A percentile compares a stretch with the other conserved stretches of the same genome.
Conservation (phyloP, 2,113 vertebrate genomes). For the Planiliza haematocheilus region DNA sequence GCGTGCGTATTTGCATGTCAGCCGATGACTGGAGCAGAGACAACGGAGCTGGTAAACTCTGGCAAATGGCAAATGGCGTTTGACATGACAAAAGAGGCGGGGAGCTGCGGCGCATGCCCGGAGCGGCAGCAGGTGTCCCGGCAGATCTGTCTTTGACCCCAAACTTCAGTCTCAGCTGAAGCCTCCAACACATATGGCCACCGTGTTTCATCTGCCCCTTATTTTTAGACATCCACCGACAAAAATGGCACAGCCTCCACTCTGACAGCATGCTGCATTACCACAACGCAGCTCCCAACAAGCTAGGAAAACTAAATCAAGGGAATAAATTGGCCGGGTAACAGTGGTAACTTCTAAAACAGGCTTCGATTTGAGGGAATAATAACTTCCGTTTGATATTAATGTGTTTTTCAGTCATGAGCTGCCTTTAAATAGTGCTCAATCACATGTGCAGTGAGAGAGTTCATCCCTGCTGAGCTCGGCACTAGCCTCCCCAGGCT, state of each 20-base stretch:
- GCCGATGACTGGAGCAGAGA: not conserved
- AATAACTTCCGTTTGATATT: constrained; percentile 36
- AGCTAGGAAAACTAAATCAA: constrained; percentile 16
- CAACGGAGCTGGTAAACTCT: constrained; percentile 13
- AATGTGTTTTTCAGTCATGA: constrained; percentile 32
- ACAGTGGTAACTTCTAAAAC: not conserved
- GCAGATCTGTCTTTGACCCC: constrained; percentile 31
- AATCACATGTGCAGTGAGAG: constrained; percentile 45
- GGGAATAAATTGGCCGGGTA: not conserved
- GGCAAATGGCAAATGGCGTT: constrained; percentile 41
- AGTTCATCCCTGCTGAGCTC: constrained; percentile 54
- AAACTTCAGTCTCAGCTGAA: constrained; percentile 20
- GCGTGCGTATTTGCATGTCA: not conserved
- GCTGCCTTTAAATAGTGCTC: constrained; percentile 50
- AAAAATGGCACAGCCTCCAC: not conserved
- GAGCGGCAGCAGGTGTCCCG: constrained; percentile 22
- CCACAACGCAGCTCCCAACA: not conserved
- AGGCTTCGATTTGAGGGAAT: constrained; percentile 5
- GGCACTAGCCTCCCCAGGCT: constrained; percentile 47
- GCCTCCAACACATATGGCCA: not conserved
- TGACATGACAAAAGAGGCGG: constrained; percentile 40
- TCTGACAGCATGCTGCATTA: not conserved
- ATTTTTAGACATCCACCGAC: constrained; percentile 14
- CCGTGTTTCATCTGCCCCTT: not conserved
- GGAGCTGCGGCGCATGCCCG: constrained; percentile 20